Evolutionary conservation across 2,888 invertebrate species (phyloP).

Genomic region (Tetanocera ferruginea): DNA sequence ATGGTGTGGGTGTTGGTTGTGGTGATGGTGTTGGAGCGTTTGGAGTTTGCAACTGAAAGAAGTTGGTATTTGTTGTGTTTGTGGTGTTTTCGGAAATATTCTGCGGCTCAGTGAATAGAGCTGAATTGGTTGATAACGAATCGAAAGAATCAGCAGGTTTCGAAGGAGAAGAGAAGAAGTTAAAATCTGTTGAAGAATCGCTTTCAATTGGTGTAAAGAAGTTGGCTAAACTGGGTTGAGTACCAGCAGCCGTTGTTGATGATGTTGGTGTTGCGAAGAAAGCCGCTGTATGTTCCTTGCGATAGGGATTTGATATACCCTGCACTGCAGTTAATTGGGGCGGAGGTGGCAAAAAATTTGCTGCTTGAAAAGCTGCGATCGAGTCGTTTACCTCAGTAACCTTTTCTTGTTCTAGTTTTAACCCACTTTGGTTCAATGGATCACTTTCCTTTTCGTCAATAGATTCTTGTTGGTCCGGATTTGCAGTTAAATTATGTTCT

Average conservation of each 20-base stretch:
- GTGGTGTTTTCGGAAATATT: neutral
- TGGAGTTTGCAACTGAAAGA: neutral
- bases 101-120: neutral
- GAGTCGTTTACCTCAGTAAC: neutral
- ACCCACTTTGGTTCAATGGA: slow-evolving; percentile 39
- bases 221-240: slow-evolving; percentile 46
- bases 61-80: neutral
- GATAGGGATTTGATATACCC: slow-evolving; percentile 45
- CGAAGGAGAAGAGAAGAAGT: slow-evolving; percentile 46
- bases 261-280: neutral
- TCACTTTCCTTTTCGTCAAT: slow-evolving; percentile 8
- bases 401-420: slow-evolving; percentile 37
- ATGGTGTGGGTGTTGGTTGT: slow-evolving; percentile 28
- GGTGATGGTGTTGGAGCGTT: neutral
- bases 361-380: neutral
- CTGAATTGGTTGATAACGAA: neutral
- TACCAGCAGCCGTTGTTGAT: neutral
- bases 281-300: slow-evolving; percentile 26
- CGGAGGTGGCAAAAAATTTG: slow-evolving; percentile 40
- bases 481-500: slow-evolving; percentile 48
- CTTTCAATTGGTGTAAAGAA: slow-evolving; percentile 46
- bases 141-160: neutral
- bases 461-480: slow-evolving; percentile 22
- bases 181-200: slow-evolving; percentile 35
- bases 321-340: slow-evolving; percentile 7